Conservation (phyloP, 2,113 vertebrate species). For the Clarias gariepinus region DNA sequence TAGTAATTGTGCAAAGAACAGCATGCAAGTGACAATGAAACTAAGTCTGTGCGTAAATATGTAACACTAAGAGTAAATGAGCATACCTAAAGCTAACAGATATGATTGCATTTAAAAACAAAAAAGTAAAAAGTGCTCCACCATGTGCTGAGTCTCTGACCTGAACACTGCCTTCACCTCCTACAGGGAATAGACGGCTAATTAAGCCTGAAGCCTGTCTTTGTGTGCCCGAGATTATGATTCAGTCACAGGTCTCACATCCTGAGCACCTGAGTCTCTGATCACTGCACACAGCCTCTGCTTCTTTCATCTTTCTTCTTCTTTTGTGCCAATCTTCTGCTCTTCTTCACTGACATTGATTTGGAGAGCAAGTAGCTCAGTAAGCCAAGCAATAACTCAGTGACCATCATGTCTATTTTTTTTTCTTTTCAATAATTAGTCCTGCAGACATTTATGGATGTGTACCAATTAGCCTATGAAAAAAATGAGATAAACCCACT, state of each 20-base stretch:
- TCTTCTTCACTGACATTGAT: slow-evolving; percentile 41
- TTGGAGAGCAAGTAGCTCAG: background rate
- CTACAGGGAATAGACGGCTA: background rate
- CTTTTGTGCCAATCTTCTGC: background rate
- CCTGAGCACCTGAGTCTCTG: slow-evolving; percentile 20
- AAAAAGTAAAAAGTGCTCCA: background rate
- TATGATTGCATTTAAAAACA: background rate
- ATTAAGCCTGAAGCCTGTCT: slow-evolving; percentile 23
- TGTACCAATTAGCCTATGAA: no score
- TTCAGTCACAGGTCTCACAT: slow-evolving; percentile 2
- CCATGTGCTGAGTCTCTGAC: background rate
- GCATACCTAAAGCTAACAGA: no score
- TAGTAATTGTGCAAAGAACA: no score
- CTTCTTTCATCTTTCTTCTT: background rate
- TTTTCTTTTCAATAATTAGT: no score
- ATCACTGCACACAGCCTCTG: background rate
- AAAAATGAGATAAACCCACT: no score
- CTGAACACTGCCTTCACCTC: background rate
- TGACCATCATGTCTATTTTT: background rate
- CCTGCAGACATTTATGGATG: no score
- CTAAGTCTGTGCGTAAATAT: no score
- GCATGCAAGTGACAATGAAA: no score
- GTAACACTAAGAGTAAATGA: no score
- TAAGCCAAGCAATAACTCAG: background rate
- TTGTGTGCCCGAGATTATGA: slow-evolving; percentile 18